Base-by-base conservation (phyloP, 2,797 vertebrate species). In the Galaxias olidus region DNA sequence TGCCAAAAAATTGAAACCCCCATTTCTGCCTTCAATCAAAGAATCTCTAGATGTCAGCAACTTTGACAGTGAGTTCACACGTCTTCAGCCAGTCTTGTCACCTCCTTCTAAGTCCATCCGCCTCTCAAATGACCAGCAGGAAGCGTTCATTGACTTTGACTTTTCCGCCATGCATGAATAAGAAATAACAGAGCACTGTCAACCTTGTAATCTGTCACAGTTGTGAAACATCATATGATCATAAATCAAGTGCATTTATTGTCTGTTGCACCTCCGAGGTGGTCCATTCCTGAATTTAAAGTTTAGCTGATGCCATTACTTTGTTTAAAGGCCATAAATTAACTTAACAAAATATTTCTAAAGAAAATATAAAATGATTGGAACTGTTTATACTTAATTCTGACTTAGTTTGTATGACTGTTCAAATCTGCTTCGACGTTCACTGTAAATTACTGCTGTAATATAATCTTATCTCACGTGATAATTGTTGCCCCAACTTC, bases 41-140 rank as follows among this genome's bases (percentile, higher is more conserved):
- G 90, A 91, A 57, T 87, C 88, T 0, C 75, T 81, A 0, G 96
- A 98, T 30, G 86, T 95, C 64, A 91, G 93, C 71, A 95, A 96
- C 87, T 98, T 98, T 0, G 96, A 97, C 81, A 92, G 92, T 46
- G 95, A 95, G 83, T 98, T 97, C 88, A 98, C 96, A 0, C 90
- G 88, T 0, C 90, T 96, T 56, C 91, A 91, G 66, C 94, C 96
- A 0, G 48, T 93, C 61, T 80, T 98, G 72, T 94, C 96, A 0
- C 95, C 94, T 0, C 93, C 93, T 0, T 85, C 88, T 47, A 88
- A 91, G 15, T 87, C 80, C 49, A 82, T 81, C 60, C 14, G 78
- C 53, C 90, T 96, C 61, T 93, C 91, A 0, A 67, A 78, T 0
- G 84, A 86, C 71, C 93, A 98, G 50, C 96, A 98, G 83, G 81